Conservation (phyloP, 2,888 invertebrate species). For the Lagria hirta region DNA sequence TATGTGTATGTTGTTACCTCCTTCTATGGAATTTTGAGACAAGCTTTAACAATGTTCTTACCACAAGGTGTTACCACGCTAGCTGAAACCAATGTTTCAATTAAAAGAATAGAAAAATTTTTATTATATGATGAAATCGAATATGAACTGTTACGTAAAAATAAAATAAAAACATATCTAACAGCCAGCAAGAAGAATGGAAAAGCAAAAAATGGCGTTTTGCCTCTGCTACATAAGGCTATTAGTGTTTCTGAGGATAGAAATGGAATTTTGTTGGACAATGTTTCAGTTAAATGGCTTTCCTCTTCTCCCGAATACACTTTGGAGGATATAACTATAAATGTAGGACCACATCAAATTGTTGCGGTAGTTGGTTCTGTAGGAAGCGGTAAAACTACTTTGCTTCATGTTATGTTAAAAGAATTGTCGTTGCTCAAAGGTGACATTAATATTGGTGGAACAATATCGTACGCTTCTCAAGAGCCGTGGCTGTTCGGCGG, state of each 20-base stretch:
- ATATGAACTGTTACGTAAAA: too few relatives aligned
- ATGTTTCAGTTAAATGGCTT: slow-evolving; percentile 69
- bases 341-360: slow-evolving; percentile 55
- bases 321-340: slow-evolving; percentile 63
- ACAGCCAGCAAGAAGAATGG: slow-evolving; percentile 31
- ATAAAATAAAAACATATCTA: neutral
- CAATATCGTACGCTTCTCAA: slow-evolving; percentile 58
- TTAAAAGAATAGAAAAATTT: slow-evolving; percentile 65
- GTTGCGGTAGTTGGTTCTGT: slow-evolving; percentile 30
- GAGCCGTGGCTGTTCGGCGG: slow-evolving; percentile 60
- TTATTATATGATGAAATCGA: slow-evolving; percentile 51
- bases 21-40: slow-evolving; percentile 81
- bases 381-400: slow-evolving; percentile 27
- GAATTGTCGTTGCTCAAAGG: slow-evolving; percentile 37
- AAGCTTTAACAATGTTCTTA: slow-evolving; percentile 87
- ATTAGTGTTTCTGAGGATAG: neutral
- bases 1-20: slow-evolving; percentile 83
- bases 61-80: slow-evolving; percentile 78
- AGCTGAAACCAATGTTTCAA: slow-evolving; percentile 74
- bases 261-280: slow-evolving; percentile 59
- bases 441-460: slow-evolving; percentile 52
- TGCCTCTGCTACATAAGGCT: slow-evolving; percentile 1
- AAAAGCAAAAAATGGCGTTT: slow-evolving; percentile 8
- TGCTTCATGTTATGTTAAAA: slow-evolving; percentile 23
- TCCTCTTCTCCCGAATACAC: slow-evolving; percentile 60